Evolutionary conservation across 2,113 vertebrate species (phyloP), one percentile per base, ranked within the genome.

Genomic region (Patagioenas fasciata): DNA sequence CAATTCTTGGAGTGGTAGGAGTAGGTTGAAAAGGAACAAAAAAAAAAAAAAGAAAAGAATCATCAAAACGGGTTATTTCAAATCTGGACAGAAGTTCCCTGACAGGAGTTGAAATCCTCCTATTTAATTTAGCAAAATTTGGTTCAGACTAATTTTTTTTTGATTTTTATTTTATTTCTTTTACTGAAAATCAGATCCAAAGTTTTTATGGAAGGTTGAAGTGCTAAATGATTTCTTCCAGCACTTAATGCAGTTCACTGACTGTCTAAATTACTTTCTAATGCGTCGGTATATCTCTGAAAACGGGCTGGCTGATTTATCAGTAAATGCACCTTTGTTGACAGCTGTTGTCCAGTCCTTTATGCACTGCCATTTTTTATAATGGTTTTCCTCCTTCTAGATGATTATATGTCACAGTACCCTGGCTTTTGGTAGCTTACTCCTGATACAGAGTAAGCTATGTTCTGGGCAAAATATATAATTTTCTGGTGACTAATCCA

Each of bases 201-300:
- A 85, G 13, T 48, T 90, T 93, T 83, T 90, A 82, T 87, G 77
- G 66, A 80, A 42, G 31, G 23, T 87, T 73, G 53, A 75, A 92
- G 91, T 74, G 21, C 13, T 82, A 91, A 90, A 85, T 78, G 94
- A 85, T 91, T 96, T 95, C 48, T 94, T 94, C 64, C 42, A 80
- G 36, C 54, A 69, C 40, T 92, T 94, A 93, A 72, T 36, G 47
- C 74, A 85, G 70, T 91, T 89, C 95, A 95, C 24, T 97, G 91
- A 65, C 85, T 94, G 70, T 44, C 47, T 91, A 92, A 97, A 97
- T 97, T 94, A 95, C 70, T 96, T 97, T 88, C 66, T 91, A 93
- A 79, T 95, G 56, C 38, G 88, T 85, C 0, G 2, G 38, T 82
- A 81, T 95, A 67, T 54, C 71, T 88, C 80, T 67, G 51, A 91